phyloP scores from a whole-genome alignment of 2,797 vertebrate species.

The Taeniopygia guttata region DNA sequence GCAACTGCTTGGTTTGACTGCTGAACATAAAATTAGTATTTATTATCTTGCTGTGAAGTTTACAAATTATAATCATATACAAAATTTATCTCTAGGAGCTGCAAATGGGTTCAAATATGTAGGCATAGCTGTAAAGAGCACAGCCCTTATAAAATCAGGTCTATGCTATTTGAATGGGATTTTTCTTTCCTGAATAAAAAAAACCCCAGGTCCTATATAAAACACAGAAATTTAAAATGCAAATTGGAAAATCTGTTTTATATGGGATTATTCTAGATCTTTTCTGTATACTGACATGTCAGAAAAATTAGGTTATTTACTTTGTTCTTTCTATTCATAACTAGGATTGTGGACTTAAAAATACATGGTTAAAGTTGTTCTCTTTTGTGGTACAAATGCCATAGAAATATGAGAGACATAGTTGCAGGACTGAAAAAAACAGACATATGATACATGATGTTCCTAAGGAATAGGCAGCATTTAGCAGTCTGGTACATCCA shows the following conservation, averaged over 20 bases:
- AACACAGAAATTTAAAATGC: background rate
- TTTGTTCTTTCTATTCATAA: background rate
- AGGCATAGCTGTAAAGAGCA: background rate
- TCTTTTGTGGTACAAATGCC: background rate
- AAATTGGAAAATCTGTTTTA: background rate
- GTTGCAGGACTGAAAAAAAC: background rate
- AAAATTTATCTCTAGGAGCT: background rate
- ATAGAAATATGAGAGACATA: background rate
- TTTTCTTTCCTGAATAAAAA: background rate
- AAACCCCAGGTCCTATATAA: background rate
- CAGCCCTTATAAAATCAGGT: background rate
- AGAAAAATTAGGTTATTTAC: background rate
- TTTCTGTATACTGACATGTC: background rate
- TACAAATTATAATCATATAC: background rate
- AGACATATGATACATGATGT: background rate
- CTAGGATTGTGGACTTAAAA: background rate
- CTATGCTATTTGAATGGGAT: background rate
- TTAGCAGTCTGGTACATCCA: background rate
- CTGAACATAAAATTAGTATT: background rate
- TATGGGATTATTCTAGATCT: background rate
- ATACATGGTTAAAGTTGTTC: background rate
- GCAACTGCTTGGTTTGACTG: background rate
- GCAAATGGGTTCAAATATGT: background rate
- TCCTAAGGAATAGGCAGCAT: background rate
- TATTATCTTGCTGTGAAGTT: background rate